A percentile compares a stretch with the other conserved stretches of the same genome.
phyloP scores from a whole-genome alignment of 2,113 vertebrate species.

The Brachyhypopomus occidentalis region DNA sequence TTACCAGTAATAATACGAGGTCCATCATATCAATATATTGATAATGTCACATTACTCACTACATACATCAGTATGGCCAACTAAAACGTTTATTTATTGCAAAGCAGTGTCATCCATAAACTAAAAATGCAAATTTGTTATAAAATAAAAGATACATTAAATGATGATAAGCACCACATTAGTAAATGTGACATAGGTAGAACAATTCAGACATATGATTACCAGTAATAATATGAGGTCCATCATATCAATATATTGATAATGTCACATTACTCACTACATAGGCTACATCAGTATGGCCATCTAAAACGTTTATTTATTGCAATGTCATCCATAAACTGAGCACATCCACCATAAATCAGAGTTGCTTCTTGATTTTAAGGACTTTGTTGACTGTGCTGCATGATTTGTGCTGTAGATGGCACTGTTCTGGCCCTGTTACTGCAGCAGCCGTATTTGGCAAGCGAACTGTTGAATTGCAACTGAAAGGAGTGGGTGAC shows the following conservation, averaged over 20 bases:
- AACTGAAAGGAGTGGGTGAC: conserved; percentile 32
- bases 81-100: not conserved
- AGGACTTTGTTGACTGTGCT: not conserved
- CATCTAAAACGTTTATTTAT: not conserved
- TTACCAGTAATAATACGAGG: not conserved
- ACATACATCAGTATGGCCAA: not conserved
- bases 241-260: not conserved
- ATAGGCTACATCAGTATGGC: not conserved
- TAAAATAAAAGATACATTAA: not conserved
- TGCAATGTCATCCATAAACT: not conserved
- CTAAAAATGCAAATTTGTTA: not conserved
- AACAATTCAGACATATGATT: not conserved
- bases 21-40: not conserved
- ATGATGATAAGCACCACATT: not conserved
- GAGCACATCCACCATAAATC: no score
- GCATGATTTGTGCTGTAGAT: conserved; percentile 37
- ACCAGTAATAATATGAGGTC: not conserved
- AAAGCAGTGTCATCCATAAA: not conserved
- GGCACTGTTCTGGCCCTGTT: conserved; percentile 43
- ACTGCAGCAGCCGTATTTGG: conserved; percentile 9
- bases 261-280: not conserved
- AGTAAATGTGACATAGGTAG: not conserved
- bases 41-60: not conserved
- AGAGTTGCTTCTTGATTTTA: not conserved
- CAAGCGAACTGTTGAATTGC: conserved; percentile 26